These are phyloP conservation scores for Hecatera dysodea DNA, from an alignment of 2,888 invertebrate genomes.

Conservation along the genomic window DNA sequence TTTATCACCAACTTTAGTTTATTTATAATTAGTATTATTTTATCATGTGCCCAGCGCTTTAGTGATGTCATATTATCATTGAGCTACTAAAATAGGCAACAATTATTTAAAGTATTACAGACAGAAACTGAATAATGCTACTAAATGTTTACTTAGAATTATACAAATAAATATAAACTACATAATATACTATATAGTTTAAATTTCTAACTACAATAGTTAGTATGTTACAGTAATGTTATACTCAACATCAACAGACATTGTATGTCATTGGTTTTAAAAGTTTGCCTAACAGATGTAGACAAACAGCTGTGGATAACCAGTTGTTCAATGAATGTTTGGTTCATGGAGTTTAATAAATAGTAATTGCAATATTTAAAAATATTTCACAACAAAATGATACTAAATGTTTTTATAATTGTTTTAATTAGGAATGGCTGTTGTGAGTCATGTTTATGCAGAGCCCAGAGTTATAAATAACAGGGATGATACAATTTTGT, in stretches of 20 bases:
- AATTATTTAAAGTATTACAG: not conserved
- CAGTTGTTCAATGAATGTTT: constrained; percentile 8
- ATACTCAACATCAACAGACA: constrained; percentile 11
- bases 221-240: not conserved
- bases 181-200: no score
- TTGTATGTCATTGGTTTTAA: constrained; percentile 15
- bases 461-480: not conserved
- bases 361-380: not conserved
- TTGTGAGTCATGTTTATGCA: not conserved
- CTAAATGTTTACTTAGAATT: no score
- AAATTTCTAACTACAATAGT: not conserved
- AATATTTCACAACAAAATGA: not conserved
- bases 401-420: not conserved
- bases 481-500: not conserved
- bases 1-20: constrained; percentile 17
- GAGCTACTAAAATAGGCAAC: constrained; percentile 20
- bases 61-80: constrained; percentile 30
- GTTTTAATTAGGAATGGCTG: not conserved
- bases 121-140: constrained; percentile 4
- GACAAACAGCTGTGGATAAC: not conserved
- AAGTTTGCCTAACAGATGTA: not conserved
- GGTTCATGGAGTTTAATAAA: constrained; percentile 4
- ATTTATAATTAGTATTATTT: constrained; percentile 11
- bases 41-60: constrained; percentile 10
- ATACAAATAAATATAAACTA: no score